These are phyloP conservation scores for Leptopilina syphax DNA, from an alignment of 2,888 invertebrate genomes.

Conservation along the genomic window DNA sequence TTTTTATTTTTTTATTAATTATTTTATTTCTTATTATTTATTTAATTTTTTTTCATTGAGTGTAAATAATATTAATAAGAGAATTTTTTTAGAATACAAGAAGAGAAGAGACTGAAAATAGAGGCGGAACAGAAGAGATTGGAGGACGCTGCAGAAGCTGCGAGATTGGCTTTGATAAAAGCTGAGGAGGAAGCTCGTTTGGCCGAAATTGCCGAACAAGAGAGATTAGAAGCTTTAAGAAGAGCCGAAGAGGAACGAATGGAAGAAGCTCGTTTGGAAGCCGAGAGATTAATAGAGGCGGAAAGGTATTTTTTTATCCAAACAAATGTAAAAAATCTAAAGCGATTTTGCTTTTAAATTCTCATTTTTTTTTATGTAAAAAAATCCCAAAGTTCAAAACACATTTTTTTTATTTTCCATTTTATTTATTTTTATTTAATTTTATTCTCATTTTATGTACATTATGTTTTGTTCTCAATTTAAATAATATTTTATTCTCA, in stretches of 20 bases:
- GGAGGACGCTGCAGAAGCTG: slow-evolving; percentile 67
- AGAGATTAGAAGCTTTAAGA: slow-evolving; percentile 78
- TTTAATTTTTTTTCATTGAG: too few relatives aligned
- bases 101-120: slow-evolving; percentile 68
- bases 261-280: slow-evolving; percentile 61
- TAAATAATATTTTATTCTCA: too few relatives aligned
- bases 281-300: slow-evolving; percentile 60
- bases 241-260: slow-evolving; percentile 76
- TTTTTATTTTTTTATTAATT: too few relatives aligned
- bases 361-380: not conserved
- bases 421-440: too few relatives aligned
- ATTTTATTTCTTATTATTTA: too few relatives aligned
- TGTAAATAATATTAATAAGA: too few relatives aligned
- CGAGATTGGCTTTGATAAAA: slow-evolving; percentile 67
- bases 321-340: slow-evolving; percentile 65
- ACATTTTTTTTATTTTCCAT: too few relatives aligned
- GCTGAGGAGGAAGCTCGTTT: slow-evolving; percentile 77
- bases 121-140: slow-evolving; percentile 65
- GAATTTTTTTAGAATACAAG: slow-evolving; percentile 64
- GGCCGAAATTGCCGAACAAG: slow-evolving; percentile 78
- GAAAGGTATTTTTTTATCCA: slow-evolving; percentile 63
- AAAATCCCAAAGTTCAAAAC: not conserved
- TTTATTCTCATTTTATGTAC: too few relatives aligned
- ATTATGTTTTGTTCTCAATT: too few relatives aligned
- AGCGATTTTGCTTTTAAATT: not conserved